Evolutionary conservation across 2,113 vertebrate species (phyloP).

Genomic region (Orthonyx spaldingii): DNA sequence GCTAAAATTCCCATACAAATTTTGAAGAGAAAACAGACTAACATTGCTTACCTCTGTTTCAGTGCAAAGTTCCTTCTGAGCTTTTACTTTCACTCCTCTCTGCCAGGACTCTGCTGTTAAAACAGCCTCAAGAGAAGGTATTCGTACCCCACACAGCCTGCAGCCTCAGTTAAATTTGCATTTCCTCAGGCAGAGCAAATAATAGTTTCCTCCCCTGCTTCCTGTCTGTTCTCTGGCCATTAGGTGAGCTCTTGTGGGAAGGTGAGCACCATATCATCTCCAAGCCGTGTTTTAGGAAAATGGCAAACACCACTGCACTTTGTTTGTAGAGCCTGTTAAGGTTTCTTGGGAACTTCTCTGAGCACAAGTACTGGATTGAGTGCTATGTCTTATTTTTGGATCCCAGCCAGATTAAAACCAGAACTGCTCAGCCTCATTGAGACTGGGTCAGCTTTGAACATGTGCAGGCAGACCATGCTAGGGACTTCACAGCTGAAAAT

Average conservation of each 20-base stretch:
- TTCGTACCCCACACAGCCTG: neutral
- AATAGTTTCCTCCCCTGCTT: neutral
- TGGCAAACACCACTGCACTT: neutral
- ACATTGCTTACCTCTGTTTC: neutral
- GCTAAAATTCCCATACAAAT: neutral
- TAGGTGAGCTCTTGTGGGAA: neutral
- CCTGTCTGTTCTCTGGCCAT: neutral
- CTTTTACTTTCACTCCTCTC: neutral
- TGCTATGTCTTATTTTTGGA: neutral
- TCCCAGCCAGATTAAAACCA: neutral
- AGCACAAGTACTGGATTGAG: neutral
- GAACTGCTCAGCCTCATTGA: neutral
- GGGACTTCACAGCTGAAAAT: neutral
- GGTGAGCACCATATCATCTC: neutral
- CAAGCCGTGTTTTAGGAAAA: neutral
- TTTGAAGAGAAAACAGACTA: neutral
- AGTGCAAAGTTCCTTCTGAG: neutral
- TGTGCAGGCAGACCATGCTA: neutral
- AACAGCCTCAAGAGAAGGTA: neutral
- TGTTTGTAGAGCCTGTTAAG: neutral
- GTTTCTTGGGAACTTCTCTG: neutral
- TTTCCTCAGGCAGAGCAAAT: neutral
- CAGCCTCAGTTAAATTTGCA: neutral
- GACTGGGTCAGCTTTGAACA: neutral
- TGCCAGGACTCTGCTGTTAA: neutral